phyloP scores from a whole-genome alignment of 2,888 invertebrate genomes.

The Notodonta dromedarius region DNA sequence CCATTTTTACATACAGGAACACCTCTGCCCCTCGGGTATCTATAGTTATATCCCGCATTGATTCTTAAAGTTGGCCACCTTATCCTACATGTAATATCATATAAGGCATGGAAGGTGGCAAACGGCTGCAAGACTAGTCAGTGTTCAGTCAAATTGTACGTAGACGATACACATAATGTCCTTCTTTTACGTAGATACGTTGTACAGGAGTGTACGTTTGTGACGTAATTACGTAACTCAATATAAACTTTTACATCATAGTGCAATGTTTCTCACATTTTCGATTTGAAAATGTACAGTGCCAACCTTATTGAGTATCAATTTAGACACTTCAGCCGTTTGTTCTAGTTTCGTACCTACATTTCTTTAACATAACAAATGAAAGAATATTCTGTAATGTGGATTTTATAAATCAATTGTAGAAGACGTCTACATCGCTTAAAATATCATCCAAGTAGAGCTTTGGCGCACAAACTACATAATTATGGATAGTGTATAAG shows the following conservation, averaged over 20 bases:
- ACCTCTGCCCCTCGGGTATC: no score
- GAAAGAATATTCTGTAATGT: not conserved
- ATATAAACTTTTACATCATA: no score
- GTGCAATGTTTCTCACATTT: no score
- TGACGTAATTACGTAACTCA: no score
- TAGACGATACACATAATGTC: no score
- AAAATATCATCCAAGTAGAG: slow-evolving; percentile 72
- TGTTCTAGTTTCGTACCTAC: not conserved
- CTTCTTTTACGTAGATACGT: no score
- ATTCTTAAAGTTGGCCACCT: no score
- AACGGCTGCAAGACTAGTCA: slow-evolving; percentile 7
- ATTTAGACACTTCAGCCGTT: not conserved
- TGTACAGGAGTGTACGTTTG: no score
- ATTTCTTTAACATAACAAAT: not conserved
- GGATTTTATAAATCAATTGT: slow-evolving; percentile 16
- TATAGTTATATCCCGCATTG: no score
- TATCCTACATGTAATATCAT: slow-evolving; percentile 20
- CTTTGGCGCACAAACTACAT: slow-evolving; percentile 78
- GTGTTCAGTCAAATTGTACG: not conserved
- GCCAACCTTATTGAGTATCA: not conserved
- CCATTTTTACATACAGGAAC: no score
- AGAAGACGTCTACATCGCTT: slow-evolving; percentile 56
- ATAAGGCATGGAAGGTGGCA: slow-evolving; percentile 7
- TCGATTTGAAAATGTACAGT: not conserved
- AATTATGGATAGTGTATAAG: slow-evolving; percentile 70